These are phyloP conservation scores for Trileptium ribeirensis DNA, from an alignment of 2,888 invertebrate genomes.

Conservation along the genomic window DNA sequence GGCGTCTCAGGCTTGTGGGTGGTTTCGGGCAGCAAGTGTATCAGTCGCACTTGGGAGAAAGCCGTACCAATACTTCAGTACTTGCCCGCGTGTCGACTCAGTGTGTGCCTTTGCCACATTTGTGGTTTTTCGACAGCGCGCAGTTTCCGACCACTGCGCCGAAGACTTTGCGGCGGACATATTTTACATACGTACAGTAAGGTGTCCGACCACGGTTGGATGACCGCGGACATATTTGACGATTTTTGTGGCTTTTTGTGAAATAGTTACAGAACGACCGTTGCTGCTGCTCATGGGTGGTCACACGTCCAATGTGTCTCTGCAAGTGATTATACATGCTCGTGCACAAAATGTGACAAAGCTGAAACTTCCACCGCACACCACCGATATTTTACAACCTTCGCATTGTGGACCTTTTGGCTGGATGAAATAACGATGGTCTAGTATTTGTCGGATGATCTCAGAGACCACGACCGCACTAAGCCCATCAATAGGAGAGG, in stretches of 20 bases:
- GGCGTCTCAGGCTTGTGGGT: neutral
- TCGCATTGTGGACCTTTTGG: neutral
- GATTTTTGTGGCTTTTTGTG: constrained; percentile 8
- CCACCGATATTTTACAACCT: constrained; percentile 9
- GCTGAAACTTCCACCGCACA: neutral
- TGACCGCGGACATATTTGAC: neutral
- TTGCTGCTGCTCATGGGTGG: constrained; percentile 14
- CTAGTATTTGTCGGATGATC: neutral
- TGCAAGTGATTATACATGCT: neutral
- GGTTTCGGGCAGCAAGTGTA: neutral
- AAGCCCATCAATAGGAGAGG: neutral
- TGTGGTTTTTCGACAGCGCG: neutral
- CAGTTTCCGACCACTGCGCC: neutral
- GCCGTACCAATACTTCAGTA: too few species aligned
- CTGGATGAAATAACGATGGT: neutral
- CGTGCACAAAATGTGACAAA: neutral
- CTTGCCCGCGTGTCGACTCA: too few species aligned
- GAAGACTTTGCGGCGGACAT: neutral
- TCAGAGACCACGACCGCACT: neutral
- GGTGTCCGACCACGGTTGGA: constrained; percentile 12
- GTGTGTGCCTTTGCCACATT: too few species aligned
- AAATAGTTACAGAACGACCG: neutral
- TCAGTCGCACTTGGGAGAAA: neutral
- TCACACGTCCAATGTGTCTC: constrained; percentile 1
- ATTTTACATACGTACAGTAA: too few species aligned